A percentile compares a stretch with the other conserved stretches of the same genome.
These are phyloP conservation scores for Caenorhabditis imperialis DNA, from an alignment of 2,888 invertebrate genomes.

Conservation along the genomic window DNA sequence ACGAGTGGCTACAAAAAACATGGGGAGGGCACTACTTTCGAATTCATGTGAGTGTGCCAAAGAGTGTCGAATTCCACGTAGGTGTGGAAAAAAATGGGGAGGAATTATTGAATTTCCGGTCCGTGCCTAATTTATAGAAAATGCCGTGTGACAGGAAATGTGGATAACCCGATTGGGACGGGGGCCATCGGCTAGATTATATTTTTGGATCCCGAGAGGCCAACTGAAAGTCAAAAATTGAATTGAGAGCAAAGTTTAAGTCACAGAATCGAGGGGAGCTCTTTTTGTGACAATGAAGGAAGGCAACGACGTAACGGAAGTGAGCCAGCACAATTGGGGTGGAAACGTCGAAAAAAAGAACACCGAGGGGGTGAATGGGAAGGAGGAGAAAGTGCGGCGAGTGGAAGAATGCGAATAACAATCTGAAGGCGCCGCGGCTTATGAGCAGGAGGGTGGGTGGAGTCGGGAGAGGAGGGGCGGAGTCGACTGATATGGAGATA, in stretches of 20 bases:
- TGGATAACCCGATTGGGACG: constrained; percentile 8
- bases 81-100: constrained; percentile 25
- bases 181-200: too few relatives aligned
- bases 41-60: constrained; percentile 27
- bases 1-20: neutral
- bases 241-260: constrained; percentile 11
- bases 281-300: constrained; percentile 1
- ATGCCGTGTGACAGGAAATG: constrained; percentile 37
- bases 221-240: too few relatives aligned
- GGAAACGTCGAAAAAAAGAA: constrained; percentile 9
- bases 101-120: constrained; percentile 63
- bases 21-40: neutral
- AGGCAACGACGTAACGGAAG: constrained; percentile 13
- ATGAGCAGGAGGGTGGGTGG: constrained; percentile 1
- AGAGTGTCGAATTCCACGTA: constrained; percentile 41
- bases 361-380: constrained; percentile 15
- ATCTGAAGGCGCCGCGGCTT: neutral
- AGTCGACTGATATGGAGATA: neutral
- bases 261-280: constrained; percentile 11
- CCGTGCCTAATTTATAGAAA: constrained; percentile 47
- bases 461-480: too few relatives aligned
- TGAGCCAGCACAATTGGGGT: neutral
- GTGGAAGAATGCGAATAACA: constrained; percentile 4
- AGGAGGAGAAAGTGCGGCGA: constrained; percentile 6
- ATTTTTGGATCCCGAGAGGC: too few relatives aligned